A percentile compares a stretch with the other conserved stretches of the same genome.
Conservation (phyloP, 2,113 vertebrate genomes). For the Telmatochromis sp. region DNA sequence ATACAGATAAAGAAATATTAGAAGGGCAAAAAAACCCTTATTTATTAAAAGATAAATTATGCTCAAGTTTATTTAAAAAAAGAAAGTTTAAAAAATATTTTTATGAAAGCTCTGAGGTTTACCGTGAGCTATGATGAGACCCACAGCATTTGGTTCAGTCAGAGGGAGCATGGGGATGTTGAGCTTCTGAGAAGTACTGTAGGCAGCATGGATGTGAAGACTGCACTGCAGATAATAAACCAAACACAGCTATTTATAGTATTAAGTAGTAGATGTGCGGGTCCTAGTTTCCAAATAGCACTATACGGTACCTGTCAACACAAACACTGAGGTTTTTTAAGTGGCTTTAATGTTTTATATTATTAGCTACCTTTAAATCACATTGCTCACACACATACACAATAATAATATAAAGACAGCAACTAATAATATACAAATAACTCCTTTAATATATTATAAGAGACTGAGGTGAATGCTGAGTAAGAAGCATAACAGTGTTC, state of each 20-base stretch:
- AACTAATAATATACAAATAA: background rate
- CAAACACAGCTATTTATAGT: background rate
- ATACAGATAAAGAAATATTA: background rate
- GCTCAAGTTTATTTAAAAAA: background rate
- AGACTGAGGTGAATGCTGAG: background rate
- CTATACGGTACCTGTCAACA: fast-evolving
- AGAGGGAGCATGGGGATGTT: constrained; percentile 86
- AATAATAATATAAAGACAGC: background rate
- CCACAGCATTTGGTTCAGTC: constrained; percentile 86
- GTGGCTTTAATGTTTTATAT: background rate
- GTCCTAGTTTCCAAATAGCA: background rate
- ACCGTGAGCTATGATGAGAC: constrained; percentile 91
- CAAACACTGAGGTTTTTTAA: background rate
- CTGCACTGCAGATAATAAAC: constrained; percentile 76
- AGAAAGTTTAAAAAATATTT: background rate
- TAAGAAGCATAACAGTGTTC: background rate
- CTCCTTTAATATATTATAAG: background rate
- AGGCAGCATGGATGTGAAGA: constrained; percentile 89
- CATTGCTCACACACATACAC: background rate
- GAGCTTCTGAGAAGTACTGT: constrained; percentile 83
- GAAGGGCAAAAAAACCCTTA: fast-evolving
- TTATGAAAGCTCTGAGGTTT: background rate
- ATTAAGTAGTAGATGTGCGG: background rate
- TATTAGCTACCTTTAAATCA: background rate
- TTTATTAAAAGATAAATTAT: background rate